phyloP scores from a whole-genome alignment of 2,888 invertebrate genomes.

The Apotomis betuletana region DNA sequence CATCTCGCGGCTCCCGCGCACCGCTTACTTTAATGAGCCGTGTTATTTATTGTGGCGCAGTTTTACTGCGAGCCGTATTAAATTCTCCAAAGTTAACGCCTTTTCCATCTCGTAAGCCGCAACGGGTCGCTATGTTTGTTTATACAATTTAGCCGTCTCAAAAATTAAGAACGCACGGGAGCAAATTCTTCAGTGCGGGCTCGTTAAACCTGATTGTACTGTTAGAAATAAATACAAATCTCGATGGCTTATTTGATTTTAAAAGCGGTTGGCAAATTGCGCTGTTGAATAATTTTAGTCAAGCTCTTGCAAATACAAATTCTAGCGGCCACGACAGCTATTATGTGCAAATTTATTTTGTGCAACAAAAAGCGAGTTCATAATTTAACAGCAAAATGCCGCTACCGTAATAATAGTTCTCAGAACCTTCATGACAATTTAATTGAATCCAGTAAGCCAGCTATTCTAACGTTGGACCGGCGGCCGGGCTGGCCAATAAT shows the following conservation, averaged over 20 bases:
- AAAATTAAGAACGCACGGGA: neutral
- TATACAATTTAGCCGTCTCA: neutral
- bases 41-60: constrained; percentile 70
- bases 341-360: constrained; percentile 52
- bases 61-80: constrained; percentile 55
- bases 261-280: constrained; percentile 35
- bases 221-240: constrained; percentile 32
- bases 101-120: constrained; percentile 44
- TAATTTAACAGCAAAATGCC: constrained; percentile 55
- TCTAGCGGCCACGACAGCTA: constrained; percentile 46
- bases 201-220: constrained; percentile 15
- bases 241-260: constrained; percentile 34
- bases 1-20: constrained; percentile 74
- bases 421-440: constrained; percentile 64
- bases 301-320: constrained; percentile 39
- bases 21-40: constrained; percentile 75
- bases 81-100: constrained; percentile 44
- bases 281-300: constrained; percentile 25
- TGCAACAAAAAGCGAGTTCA: constrained; percentile 48
- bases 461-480: constrained; percentile 57
- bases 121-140: constrained; percentile 15
- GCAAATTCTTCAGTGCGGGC: neutral
- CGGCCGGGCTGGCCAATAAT: constrained; percentile 54
- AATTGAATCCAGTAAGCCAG: constrained; percentile 62
- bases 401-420: constrained; percentile 58